A percentile compares a stretch with the other conserved stretches of the same genome.
These are phyloP conservation scores for Sycon ciliatum DNA, from an alignment of 37 sponge, comb jelly and placozoan genomes.

Conservation along the genomic window DNA sequence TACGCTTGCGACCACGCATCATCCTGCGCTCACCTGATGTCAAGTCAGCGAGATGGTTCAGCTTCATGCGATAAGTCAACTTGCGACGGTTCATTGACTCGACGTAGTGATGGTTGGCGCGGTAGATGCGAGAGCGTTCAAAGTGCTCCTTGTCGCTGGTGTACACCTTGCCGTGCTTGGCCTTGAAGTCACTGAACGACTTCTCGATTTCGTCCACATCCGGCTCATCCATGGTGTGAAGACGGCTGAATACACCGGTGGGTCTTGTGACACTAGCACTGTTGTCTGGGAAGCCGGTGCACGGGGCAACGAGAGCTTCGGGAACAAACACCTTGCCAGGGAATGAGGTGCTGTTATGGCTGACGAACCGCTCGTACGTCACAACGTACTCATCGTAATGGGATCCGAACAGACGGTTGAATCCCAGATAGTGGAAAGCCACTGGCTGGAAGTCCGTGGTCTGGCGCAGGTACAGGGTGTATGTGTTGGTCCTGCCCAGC, in stretches of 20 bases:
- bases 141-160: constrained; percentile 28
- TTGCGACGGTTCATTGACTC: constrained; percentile 26
- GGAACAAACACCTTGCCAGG: too few species aligned
- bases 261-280: too few species aligned
- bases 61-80: constrained; percentile 10
- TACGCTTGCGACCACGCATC: too few species aligned
- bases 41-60: constrained; percentile 12
- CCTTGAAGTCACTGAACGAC: constrained; percentile 58
- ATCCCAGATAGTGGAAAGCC: constrained; percentile 55
- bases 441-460: constrained; percentile 18
- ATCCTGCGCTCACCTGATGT: neutral
- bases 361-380: too few species aligned
- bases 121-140: too few species aligned
- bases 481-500: constrained; percentile 42
- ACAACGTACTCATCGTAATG: constrained; percentile 81
- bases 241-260: too few species aligned
- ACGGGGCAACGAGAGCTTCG: too few species aligned
- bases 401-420: constrained; percentile 73
- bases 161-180: constrained; percentile 51
- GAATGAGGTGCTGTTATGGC: too few species aligned
- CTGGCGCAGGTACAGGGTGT: constrained; percentile 30
- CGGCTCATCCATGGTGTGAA: too few species aligned
- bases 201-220: constrained; percentile 18
- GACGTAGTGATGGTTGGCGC: too few species aligned
- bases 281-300: too few species aligned